Conservation (phyloP, 2,113 vertebrate species). For the Callipepla squamata region DNA sequence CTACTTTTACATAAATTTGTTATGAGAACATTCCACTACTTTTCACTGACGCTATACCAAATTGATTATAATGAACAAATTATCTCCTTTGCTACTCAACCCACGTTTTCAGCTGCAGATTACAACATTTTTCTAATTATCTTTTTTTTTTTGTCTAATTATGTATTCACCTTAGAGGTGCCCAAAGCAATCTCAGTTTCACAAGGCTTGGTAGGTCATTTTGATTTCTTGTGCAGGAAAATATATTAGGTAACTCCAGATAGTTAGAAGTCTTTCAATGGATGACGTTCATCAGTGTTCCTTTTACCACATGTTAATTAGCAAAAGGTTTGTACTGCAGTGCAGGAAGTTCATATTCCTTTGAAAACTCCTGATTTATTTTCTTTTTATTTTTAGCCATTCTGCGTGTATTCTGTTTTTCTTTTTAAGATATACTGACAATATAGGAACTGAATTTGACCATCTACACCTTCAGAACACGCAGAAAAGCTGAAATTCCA, state of each 20-base stretch:
- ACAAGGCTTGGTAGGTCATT: not conserved
- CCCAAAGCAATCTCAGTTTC: not conserved
- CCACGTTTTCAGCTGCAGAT: not conserved
- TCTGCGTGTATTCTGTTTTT: not conserved
- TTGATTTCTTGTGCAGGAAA: not conserved
- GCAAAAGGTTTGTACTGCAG: not conserved
- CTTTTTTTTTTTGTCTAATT: not conserved
- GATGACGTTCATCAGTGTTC: not conserved
- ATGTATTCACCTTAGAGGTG: not conserved
- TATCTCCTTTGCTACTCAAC: not conserved
- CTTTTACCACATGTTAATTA: not conserved
- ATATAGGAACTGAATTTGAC: not conserved
- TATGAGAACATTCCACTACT: not conserved
- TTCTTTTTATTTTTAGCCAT: not conserved
- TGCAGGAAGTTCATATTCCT: not conserved
- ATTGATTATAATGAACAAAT: conserved; percentile 5
- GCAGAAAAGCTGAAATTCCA: not conserved
- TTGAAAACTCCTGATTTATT: not conserved
- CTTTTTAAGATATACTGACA: not conserved
- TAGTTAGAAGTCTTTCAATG: not conserved
- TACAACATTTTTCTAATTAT: not conserved
- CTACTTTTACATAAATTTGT: not conserved
- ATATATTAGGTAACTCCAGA: not conserved
- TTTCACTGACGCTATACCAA: not conserved
- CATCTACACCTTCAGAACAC: not conserved